Evolutionary conservation across 37 sponge, comb jelly and placozoan genomes (phyloP).

Genomic region (Tethya wilhelma): DNA sequence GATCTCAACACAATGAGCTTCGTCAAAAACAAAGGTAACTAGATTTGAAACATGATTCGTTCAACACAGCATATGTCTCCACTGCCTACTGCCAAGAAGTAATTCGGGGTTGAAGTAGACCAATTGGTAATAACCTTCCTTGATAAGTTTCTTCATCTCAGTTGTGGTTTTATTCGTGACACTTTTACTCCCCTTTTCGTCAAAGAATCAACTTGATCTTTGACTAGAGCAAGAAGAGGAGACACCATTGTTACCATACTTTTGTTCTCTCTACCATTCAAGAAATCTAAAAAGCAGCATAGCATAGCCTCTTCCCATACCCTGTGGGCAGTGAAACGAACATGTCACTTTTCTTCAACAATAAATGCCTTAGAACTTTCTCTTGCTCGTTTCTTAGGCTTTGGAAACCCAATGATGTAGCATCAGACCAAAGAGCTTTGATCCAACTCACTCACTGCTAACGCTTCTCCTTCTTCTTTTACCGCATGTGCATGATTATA

Average conservation of each 20-base stretch:
- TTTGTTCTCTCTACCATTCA: not conserved
- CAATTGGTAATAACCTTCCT: constrained; percentile 24
- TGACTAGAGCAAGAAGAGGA: constrained; percentile 35
- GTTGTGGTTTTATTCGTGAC: not conserved
- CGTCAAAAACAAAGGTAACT: constrained; percentile 28
- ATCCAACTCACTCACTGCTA: too few species aligned
- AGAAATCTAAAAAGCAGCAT: constrained; percentile 26
- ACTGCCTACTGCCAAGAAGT: not conserved
- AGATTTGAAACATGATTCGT: not conserved
- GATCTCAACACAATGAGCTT: constrained; percentile 36
- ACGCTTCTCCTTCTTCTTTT: too few species aligned
- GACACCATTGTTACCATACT: constrained; percentile 39
- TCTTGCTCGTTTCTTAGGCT: too few species aligned
- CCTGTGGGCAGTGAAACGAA: constrained; percentile 52
- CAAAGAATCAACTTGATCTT: constrained; percentile 27
- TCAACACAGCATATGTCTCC: constrained; percentile 17
- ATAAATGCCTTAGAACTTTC: too few species aligned
- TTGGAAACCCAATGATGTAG: too few species aligned
- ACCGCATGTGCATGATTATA: too few species aligned
- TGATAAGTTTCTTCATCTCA: not conserved
- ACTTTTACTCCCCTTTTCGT: constrained; percentile 9
- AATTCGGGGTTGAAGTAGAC: constrained; percentile 38
- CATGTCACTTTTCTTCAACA: too few species aligned
- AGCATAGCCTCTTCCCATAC: constrained; percentile 31
- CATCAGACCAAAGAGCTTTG: too few species aligned